Evolutionary conservation across 2,888 invertebrate genomes (phyloP), one percentile per base, ranked within the genome.

Genomic region (Cheilosia urbana): DNA sequence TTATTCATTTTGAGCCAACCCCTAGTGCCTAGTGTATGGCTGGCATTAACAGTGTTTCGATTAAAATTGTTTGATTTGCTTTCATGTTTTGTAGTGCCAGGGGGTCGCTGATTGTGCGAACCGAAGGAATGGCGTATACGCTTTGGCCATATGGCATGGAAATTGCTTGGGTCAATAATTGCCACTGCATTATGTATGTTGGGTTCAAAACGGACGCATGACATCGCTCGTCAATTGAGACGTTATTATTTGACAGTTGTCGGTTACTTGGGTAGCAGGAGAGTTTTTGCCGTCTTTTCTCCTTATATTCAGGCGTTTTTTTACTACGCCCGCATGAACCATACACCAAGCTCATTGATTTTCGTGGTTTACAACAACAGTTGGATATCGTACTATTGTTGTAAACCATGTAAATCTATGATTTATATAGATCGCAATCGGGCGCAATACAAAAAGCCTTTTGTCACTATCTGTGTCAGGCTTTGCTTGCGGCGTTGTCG

Each of bases 41-140:
- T 21, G 73, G 58, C 49, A 83, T 79, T 84, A 75, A 79, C 79
- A 27, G 75, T 79, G 65, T 65, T 79, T 79, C 84, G 79, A 84
- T 84, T 75, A 75, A 84, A 84, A 79, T 34, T 79, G 65, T 79
- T 79, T 75, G 68, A 84, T 84, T 84, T 79, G 75, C 58, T 69
- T 79, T 79, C 73, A 75, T 75, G 63, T 79, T 37, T 58, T 15
- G n/a, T 75, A 37, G 65, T 62, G 27, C 40, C 40, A 51, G 13
- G 53, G 58, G 75, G 21, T 60, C 15, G 58, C 66, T 58, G 71
- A 55, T 45, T 51, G 47, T 62, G n/a, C 49, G 27, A 51, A 24
- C 30, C 40, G 11, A 27, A 13, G 57, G 47, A 17, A 15, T 53
- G 47, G 40, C 21, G 60, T 42, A 49, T 63, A 53, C 37, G 58